phyloP scores from a whole-genome alignment of 1,140 invertebrate species.

The Reticulitermes speratus region DNA sequence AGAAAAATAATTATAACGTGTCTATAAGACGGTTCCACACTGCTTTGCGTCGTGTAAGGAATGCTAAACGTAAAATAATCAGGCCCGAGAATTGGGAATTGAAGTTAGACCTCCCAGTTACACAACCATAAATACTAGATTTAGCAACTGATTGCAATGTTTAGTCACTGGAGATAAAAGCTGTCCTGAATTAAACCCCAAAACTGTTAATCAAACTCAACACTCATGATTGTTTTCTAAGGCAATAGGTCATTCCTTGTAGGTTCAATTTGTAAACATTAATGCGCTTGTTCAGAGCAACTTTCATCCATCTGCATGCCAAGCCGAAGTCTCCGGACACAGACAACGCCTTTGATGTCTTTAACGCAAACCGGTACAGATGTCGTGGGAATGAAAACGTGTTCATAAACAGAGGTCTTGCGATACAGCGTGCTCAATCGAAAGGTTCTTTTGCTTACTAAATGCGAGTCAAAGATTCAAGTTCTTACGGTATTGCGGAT shows the following conservation, averaged over 20 bases:
- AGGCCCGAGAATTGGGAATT: too few relatives aligned
- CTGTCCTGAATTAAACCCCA: too few relatives aligned
- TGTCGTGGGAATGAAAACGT: slow-evolving; percentile 2
- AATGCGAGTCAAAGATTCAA: too few relatives aligned
- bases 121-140: too few relatives aligned
- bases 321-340: background rate
- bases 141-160: too few relatives aligned
- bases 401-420: background rate
- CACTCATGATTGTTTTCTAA: background rate
- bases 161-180: too few relatives aligned
- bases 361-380: background rate
- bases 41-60: too few relatives aligned
- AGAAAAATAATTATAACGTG: too few relatives aligned
- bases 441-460: background rate
- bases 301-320: background rate
- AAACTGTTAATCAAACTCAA: background rate
- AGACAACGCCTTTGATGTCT: background rate
- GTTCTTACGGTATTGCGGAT: too few relatives aligned
- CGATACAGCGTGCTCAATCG: background rate
- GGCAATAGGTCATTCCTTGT: background rate
- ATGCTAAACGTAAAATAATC: too few relatives aligned
- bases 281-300: background rate
- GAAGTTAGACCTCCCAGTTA: too few relatives aligned
- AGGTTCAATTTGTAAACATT: background rate
- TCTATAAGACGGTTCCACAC: too few relatives aligned